Evolutionary conservation across 2,888 invertebrate genomes (phyloP), one percentile per base, ranked within the genome.

Genomic region (Brenthis hecate): DNA sequence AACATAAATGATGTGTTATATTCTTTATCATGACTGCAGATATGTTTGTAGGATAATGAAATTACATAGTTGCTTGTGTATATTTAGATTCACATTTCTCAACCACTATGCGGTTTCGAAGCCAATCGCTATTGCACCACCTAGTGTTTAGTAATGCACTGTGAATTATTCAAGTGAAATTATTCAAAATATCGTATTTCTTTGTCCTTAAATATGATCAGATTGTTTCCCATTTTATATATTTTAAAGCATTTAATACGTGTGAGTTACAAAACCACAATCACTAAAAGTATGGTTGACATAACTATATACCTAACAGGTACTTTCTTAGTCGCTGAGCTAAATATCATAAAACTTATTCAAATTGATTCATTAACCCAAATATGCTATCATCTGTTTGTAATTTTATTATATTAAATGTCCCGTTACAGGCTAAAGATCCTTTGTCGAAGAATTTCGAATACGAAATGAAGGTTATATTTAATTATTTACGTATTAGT

Each of bases 71-170:
- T 32, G 54, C 66, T 60, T 48, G 62, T 63, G 63, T 63, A 65
- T 63, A 65, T 66, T 71, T 66, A 69, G 71, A 66, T 63, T 66
- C 71, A 68, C 68, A 60, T 74, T 73, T 73, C 73, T 62, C 69
- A 74, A 73, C 69, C 53, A 61, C 62, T 67, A 62, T 74, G 71
- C 72, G 73, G 69, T 72, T 72, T 66, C 69, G 56, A 66, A 43
- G 65, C 66, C 67, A 68, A 72, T 72, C 67, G 67, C 57, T 19
- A 66, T 74, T 73, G 67, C 73, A 61, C 55, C 73, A 73, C 54
- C 56, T 53, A 57, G 48, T 58, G 71, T 71, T 73, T 71, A 71
- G 73, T 71, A 71, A 73, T 64, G 63, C 53, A 61, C 57, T 63
- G 66, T 60, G 60, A 66, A 69, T 71, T 66, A 64, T 64, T 56